Evolutionary conservation across 2,888 invertebrate genomes (phyloP), one percentile per base, ranked within the genome.

Genomic region (Cyaniris semiargus): DNA sequence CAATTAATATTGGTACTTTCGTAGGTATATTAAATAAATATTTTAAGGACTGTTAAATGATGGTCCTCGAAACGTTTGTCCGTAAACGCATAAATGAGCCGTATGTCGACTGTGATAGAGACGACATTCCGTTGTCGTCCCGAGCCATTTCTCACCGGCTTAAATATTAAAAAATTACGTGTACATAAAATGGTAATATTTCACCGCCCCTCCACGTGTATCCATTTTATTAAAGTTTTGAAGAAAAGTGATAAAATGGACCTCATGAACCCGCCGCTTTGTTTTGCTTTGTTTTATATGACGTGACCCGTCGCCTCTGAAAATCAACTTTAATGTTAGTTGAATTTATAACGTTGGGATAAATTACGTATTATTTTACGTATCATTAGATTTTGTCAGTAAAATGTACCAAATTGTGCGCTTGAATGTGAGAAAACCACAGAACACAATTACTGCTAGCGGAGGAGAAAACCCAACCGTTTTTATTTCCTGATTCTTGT

Each of bases 161-260:
- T 77, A 85, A 85, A 89, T 87, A 90, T 90, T 89, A 88, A 89
- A 88, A 88, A 86, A 81, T 86, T 83, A 82, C 85, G 84, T 83
- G 85, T 86, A 88, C 87, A 89, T 89, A 89, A 90, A 89, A 90
- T 88, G 86, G 83, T 87, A 88, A 90, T 90, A 89, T 87, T 85
- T 90, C 86, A 88, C 86, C 85, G 86, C 85, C 80, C 85, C 83
- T 23, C 79, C 83, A 80, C 82, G 80, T 87, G 87, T 87, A 87
- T 84, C 84, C 86, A 85, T 88, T 90, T 92, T 92, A 92, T 91
- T 92, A 92, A 90, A 90, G 89, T 90, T 89, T 85, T 85, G 86
- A 84, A 84, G 88, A 85, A 86, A 91, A 91, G 89, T 90, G 90
- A 91, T 91, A 92, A 91, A 92, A 92, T 86, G 84, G 82, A 83